Conservation (phyloP, 2,113 vertebrate genomes). For the Platichthys flesus region DNA sequence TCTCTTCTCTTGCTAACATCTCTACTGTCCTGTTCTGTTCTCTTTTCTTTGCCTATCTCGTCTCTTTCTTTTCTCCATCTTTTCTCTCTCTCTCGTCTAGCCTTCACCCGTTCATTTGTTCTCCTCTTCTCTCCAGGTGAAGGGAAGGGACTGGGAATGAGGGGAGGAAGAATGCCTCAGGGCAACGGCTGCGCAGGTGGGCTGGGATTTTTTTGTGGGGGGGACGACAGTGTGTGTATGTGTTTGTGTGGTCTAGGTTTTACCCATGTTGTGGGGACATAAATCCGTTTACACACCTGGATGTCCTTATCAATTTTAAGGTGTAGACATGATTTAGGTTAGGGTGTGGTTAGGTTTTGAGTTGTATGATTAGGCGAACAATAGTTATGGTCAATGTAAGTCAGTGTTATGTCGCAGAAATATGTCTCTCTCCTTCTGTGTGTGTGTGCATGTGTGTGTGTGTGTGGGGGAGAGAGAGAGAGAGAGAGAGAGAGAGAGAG, state of each 20-base stretch:
- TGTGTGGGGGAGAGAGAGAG: not conserved
- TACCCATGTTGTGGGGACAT: not conserved
- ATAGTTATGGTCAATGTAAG: not conserved
- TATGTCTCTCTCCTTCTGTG: not conserved
- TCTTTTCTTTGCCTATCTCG: not conserved
- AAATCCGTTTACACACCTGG: not conserved
- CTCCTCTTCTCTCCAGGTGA: conserved; percentile 49
- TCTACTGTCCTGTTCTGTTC: not conserved
- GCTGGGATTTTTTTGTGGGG: conserved; percentile 8
- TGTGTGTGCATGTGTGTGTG: not conserved
- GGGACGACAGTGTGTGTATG: conserved; percentile 39
- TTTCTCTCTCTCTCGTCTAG: not conserved
- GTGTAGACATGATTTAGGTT: not conserved
- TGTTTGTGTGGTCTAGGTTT: conserved; percentile 14
- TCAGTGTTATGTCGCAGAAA: not conserved
- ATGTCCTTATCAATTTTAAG: not conserved
- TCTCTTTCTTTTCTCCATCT: conserved; percentile 25
- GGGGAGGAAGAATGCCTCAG: conserved; percentile 35
- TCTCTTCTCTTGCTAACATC: not conserved
- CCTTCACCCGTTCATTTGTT: conserved; percentile 3
- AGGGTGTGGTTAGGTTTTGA: not conserved
- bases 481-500: not conserved
- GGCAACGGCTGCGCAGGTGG: conserved; percentile 72
- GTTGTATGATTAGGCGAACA: not conserved
- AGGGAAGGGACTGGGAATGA: not conserved